Evolutionary conservation across 2,113 vertebrate species (phyloP).

Genomic region (Microcebus tavaratra): DNA sequence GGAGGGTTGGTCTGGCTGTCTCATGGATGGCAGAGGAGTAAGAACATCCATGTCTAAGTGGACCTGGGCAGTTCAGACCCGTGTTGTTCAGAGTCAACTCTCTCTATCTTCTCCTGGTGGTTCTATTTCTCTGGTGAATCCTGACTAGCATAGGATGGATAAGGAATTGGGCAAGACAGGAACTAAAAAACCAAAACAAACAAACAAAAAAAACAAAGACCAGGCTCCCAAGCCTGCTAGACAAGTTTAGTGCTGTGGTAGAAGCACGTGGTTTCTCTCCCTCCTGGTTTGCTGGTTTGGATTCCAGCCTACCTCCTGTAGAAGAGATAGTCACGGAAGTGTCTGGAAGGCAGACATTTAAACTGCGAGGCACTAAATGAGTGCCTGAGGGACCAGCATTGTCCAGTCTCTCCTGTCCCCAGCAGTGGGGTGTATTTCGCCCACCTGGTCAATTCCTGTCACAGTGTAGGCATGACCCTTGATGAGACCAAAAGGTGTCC

Average conservation of each 20-base stretch:
- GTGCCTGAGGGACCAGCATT: too few species aligned
- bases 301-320: not conserved
- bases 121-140: not conserved
- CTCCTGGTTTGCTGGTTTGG: not conserved
- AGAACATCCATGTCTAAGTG: not conserved
- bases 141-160: not conserved
- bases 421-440: rapidly evolving
- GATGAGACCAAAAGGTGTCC: conserved; percentile 91
- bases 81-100: not conserved
- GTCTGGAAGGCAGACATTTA: not conserved
- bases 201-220: not conserved
- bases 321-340: not conserved
- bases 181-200: too few species aligned
- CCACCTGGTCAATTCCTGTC: conserved; percentile 92
- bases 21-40: not conserved
- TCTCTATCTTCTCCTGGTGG: not conserved
- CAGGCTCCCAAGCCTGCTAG: rapidly evolving
- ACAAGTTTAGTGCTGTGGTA: too few species aligned
- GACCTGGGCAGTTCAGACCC: not conserved
- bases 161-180: not conserved
- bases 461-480: conserved; percentile 98
- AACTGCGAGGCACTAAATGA: rapidly evolving
- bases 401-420: rapidly evolving
- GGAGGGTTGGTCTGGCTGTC: not conserved
- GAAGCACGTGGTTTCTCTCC: rapidly evolving